Base-by-base conservation (phyloP, 2,888 invertebrate species). In the Microctonus brassicae region DNA sequence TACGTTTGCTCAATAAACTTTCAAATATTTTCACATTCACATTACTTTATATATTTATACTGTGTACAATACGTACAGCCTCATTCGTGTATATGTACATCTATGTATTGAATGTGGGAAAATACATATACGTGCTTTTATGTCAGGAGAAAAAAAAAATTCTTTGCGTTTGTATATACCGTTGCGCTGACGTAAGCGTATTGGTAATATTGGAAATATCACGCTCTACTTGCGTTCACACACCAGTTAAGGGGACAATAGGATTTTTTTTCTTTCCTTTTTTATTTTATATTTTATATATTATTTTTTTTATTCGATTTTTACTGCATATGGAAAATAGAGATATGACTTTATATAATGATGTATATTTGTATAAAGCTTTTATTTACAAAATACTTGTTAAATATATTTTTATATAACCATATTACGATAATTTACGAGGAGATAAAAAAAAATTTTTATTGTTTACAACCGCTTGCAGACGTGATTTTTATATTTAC, bases 161-260 rank as follows among this genome's bases (percentile, higher is more conserved):
- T 42, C 57, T 42, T 58, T 29, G 42, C 29, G 26, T 26, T 24
- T 36, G 57, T 55, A 29, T 55, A 24, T 33, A 66, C 39, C 17
- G 2, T 2, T 39, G n/a, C 17, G 39, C 26, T 36, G 64, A 69
- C 61, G 62, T 69, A 67, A 60, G 55, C 72, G 67, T 78, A 79
- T 81, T 76, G 79, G 74, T 72, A 81, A 75, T 82, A 82, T 82
- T 74, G 82, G 82, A 82, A 82, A 82, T 82, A 82, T 79, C 80
- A 82, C 76, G 82, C 82, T 79, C 83, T 80, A 82, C 78, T 82
- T 82, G n/a, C n/a, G 78, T 76, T 63, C 5, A 17, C 4, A 22
- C 24, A 39, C 22, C 13, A 42, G 24, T 39, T 39, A 29, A 24
- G 24, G 42, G 62, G 20, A 62, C 36, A 11, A 39, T 42, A 9